Base-by-base conservation (phyloP, 2,888 invertebrate species). In the Drosophila multiciliata region DNA sequence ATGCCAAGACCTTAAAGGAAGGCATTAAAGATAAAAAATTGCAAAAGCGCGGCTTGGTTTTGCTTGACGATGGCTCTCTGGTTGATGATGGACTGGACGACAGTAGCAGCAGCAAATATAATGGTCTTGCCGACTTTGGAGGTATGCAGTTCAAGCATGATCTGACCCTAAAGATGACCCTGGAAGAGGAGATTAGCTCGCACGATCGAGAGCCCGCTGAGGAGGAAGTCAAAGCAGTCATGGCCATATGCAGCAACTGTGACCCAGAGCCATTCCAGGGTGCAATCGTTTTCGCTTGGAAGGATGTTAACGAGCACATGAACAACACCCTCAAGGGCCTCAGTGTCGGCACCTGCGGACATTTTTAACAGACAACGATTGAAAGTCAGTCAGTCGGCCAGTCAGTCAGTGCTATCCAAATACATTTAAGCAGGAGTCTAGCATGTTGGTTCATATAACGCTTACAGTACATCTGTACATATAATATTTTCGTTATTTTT, bases 181-280 rank as follows among this genome's bases (percentile, higher is more conserved):
- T 93, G 11, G 92, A 92, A 71, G 91, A 92, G 70, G 91, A 93
- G 79, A 93, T 94, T 5, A 93, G 95, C 93, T 94, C 94, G 58
- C 96, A 96, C 70, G 97, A 96, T 85, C 94, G 96, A 49, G 97
- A 97, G 85, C 97, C 97, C 0, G 97, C 97, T 0, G 97, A 97
- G 91, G 96, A 96, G 36, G 97, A 97, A 92, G 97, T 97, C 0
- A 95, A 94, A 82, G 96, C 96, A 12, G 96, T 97, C 1, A 96
- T 97, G 96, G 94, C 95, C 80, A 93, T 97, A 2, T 97, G 97
- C 92, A 95, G 95, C 67, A 96, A 95, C 1, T 97, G 97, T 84
- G 94, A 95, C 26, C 92, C 94, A 0, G 97, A 97, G 89, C 97
- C 97, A 0, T 97, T 97, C 93, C 95, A 95, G 76, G 96, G 96